Evolutionary conservation across 2,797 vertebrate genomes (phyloP), one percentile per base, ranked within the genome.

Genomic region (Arctocebus calabarensis): DNA sequence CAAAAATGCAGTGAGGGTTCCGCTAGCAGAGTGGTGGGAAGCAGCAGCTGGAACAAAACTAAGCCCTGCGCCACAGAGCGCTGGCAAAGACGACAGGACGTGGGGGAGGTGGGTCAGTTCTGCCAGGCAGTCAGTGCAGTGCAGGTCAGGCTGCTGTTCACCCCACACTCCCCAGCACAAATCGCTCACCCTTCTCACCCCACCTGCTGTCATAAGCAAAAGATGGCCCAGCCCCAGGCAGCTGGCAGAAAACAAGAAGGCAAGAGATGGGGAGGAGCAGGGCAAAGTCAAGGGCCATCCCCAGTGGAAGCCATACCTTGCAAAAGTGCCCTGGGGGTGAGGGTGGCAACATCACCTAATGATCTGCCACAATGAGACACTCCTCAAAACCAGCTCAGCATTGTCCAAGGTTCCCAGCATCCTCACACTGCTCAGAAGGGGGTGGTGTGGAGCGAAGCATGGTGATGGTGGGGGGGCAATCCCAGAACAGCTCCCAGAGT

Each of bases 201-300:
- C 9, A 93, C 73, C 61, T 0, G 0, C 55, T 13, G 55, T 45
- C 37, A 73, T 22, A 22, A 66, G 88, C 40, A 92, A 77, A 94
- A 97, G 95, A 96, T 94, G 95, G 96, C 71, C 79, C 66, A 88
- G 79, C 83, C 92, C 73, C 86, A 64, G 92, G 92, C 94, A 96
- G 94, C 93, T 94, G 92, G 85, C 88, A 74, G 23, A 70, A 74
- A 23, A 82, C n/a, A 84, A 64, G 29, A 88, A 20, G 52, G 22
- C 78, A 64, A 9, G 48, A 73, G 29, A 75, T 45, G 37, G 29
- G 78, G 16, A 89, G 27, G 25, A 52, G 43, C 16, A 77, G 64
- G 40, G 45, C 61, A 82, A 97, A 96, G 88, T 81, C 70, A 84
- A 84, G 74, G 52, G 6, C 34, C 66, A 86, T 23, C 3, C n/a